Evolutionary conservation across 1,140 invertebrate genomes (phyloP), one percentile per base, ranked within the genome.

Genomic region (Latrodectus geometricus): DNA sequence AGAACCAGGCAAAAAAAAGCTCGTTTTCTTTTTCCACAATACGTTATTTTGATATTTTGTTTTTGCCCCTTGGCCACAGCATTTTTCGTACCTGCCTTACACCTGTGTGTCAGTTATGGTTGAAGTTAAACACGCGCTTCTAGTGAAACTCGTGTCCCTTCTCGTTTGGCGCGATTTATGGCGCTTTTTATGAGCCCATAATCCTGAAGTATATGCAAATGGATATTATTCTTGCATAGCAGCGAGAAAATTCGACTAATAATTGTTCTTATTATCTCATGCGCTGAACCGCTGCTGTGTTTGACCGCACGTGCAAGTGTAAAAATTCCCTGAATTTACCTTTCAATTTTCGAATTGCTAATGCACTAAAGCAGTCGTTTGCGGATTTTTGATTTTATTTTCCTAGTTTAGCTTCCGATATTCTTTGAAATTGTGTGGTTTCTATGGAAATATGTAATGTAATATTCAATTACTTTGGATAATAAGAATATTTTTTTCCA

Each of bases 181-280:
- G 48, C 48, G 12, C 54, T 68, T 84, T 84, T 84, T 84, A 84
- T 61, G 81, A 68, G 21, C 65, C 9, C 23, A 15, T 9, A 15
- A 50, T 52, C 35, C 50, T 21, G 65, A 14, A 49, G 73, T 56
- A 74, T 83, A 84, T 84, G 81, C 81, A 84, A 54, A 84, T 84
- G 73, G 72, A 50, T 23, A 69, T 73, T 76, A 75, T 84, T 76
- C 56, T 20, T 12, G 61, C 66, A 21, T 50, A 73, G 70, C 52
- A 56, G 70, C 35, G 5, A n/a, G 48, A 49, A 79, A 79, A 48
- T 79, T 20, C 48, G 56, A 12, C 56, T 15, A 82, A 52, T 74
- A 82, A 82, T 82, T 72, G 69, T 52, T 35, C 81, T 76, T 84
- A 84, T 84, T 76, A 84, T 50, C 61, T 70, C 35, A 84, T 84